A percentile compares a stretch with the other conserved stretches of the same genome.
Conservation (phyloP, 2,797 vertebrate genomes). For the Sphaeramia orbicularis region DNA sequence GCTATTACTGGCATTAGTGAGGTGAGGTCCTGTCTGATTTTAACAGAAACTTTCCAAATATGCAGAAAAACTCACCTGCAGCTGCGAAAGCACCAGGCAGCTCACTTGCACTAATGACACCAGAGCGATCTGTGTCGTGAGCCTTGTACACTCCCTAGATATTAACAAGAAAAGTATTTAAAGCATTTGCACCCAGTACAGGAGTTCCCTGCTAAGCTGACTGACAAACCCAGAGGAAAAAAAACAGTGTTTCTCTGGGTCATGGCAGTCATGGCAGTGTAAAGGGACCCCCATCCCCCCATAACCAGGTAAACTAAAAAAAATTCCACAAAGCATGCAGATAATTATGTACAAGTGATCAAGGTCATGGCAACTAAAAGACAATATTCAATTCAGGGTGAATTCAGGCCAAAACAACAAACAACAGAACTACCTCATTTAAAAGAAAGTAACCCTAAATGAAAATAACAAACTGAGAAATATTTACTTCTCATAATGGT, state of each 20-base stretch:
- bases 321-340: too few relatives aligned
- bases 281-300: too few relatives aligned
- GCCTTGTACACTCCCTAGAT: slow-evolving; percentile 82
- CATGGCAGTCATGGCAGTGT: too few relatives aligned
- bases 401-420: too few relatives aligned
- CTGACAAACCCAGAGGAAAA: slow-evolving; percentile 11
- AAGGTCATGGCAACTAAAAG: too few relatives aligned
- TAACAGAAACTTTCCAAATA: neutral
- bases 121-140: slow-evolving; percentile 73
- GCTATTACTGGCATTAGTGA: neutral
- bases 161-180: slow-evolving; percentile 2
- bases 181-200: neutral
- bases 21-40: neutral
- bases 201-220: neutral
- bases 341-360: too few relatives aligned
- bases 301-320: too few relatives aligned
- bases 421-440: too few relatives aligned
- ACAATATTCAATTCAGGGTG: too few relatives aligned
- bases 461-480: too few relatives aligned
- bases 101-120: slow-evolving; percentile 85
- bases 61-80: slow-evolving; percentile 82
- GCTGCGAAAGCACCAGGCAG: slow-evolving; percentile 87
- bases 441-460: too few relatives aligned
- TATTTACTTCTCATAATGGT: neutral
- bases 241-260: too few relatives aligned